Conservation (phyloP, 2,797 vertebrate genomes). For the Bovichtus diacanthus region DNA sequence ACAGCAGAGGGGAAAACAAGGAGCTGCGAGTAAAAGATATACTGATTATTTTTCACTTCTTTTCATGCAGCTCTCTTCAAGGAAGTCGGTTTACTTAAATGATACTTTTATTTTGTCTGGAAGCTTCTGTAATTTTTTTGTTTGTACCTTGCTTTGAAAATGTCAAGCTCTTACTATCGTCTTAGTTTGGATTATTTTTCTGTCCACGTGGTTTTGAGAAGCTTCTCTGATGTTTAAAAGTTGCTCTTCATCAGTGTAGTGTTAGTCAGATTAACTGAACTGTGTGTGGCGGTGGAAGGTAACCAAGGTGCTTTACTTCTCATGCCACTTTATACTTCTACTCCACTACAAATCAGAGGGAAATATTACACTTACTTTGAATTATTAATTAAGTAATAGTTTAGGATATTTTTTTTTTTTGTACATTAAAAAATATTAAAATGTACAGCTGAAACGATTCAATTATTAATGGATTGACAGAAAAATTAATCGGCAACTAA, state of each 20-base stretch:
- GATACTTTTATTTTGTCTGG: neutral
- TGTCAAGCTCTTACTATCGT: neutral
- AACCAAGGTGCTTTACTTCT: too few relatives aligned
- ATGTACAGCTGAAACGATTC: neutral
- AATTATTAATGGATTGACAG: neutral
- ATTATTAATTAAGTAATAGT: neutral
- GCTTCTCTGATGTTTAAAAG: neutral
- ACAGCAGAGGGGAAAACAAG: constrained; percentile 65
- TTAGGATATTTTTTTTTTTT: neutral
- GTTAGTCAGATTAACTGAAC: neutral
- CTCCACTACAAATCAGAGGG: too few relatives aligned
- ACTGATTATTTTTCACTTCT: constrained; percentile 28
- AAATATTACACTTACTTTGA: neutral
- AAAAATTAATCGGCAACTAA: neutral
- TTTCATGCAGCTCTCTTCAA: neutral
- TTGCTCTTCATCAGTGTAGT: neutral
- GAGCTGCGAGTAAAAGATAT: constrained; percentile 29
- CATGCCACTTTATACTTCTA: too few relatives aligned
- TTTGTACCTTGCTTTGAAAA: neutral
- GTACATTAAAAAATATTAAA: neutral
- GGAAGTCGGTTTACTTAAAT: neutral
- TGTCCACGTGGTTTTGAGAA: neutral
- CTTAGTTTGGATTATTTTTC: neutral
- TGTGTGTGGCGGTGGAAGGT: neutral
- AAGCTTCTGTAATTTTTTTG: neutral